A percentile compares a stretch with the other conserved stretches of the same genome.
phyloP scores from a whole-genome alignment of 2,113 vertebrate genomes.

The Tapirus terrestris region DNA sequence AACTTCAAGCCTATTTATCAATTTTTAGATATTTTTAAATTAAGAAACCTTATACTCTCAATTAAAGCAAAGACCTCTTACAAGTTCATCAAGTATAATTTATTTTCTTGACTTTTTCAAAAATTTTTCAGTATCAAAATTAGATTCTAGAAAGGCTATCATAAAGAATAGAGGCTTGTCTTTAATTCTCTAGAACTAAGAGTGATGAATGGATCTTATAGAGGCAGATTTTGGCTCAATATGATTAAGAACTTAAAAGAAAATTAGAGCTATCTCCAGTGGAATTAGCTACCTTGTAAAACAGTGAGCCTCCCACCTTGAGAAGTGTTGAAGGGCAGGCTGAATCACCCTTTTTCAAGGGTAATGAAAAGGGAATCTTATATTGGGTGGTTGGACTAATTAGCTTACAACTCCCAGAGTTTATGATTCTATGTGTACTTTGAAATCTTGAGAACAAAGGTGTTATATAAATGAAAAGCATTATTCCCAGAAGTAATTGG shows the following conservation, averaged over 20 bases:
- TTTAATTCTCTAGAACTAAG: conserved; percentile 10
- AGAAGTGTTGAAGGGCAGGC: background rate
- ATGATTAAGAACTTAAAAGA: conserved; percentile 5
- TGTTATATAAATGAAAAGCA: background rate
- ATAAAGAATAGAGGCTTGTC: background rate
- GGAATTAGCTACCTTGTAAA: background rate
- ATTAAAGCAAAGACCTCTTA: background rate
- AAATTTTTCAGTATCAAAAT: background rate
- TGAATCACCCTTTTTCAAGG: background rate
- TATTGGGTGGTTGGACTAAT: background rate
- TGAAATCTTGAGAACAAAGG: conserved; percentile 49
- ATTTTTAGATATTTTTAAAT: conserved; percentile 13
- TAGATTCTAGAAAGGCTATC: background rate
- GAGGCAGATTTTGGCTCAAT: background rate
- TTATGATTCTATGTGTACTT: background rate
- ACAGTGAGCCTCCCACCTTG: background rate
- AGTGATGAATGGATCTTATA: background rate
- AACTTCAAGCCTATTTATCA: conserved; percentile 17
- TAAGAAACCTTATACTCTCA: background rate
- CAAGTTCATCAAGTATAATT: background rate
- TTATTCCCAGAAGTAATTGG: conserved; percentile 9
- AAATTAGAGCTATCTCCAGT: background rate
- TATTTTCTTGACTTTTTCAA: conserved; percentile 21
- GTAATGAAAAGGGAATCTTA: background rate
- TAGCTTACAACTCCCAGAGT: background rate